Base-by-base conservation (phyloP, 2,113 vertebrate genomes). In the Siniperca chuatsi region DNA sequence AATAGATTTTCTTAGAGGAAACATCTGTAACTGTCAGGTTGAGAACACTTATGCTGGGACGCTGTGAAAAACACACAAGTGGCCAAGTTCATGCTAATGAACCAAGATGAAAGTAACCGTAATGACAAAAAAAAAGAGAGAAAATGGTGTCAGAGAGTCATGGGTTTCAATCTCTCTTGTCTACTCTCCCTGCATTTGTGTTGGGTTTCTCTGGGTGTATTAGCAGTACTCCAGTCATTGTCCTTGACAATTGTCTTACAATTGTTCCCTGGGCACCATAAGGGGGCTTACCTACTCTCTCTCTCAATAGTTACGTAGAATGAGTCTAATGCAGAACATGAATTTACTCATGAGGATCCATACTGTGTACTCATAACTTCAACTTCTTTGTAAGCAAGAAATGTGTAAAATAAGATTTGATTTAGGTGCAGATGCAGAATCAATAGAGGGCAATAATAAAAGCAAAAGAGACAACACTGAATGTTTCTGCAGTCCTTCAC, bases 331-430 rank as follows among this genome's bases (percentile, higher is more conserved):
- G 71, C 52, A 79, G 37, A 79, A 20, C 61, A 55, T 74, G 48
- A 78, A 33, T 76, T 81, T 48, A 65, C 60, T 37, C 33, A 44
- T 11, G 6, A 50, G 52, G 50, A 80, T 80, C 73, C 75, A 65
- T 79, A 75, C 12, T 8, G 0, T 68, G 42, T 66, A 16, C 70
- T 35, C 35, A 67, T 72, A 84, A 82, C 78, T 84, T 72, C 25
- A 11, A 71, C 58, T 48, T 83, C 55, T 81, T 70, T 79, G 65
- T 52, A 74, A 70, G 40, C 60, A 29, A 66, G 81, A 78, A 77
- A 75, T 42, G 60, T 44, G 48, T 84, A 75, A 75, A 91, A 80
- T 85, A 18, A 55, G 73, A 89, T 87, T 64, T 48, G 69, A 87
- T 80, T 83, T 81, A 58, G 54, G 35, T 48, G 70, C 37, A 79